These are phyloP conservation scores for Bovichtus variegatus DNA, from an alignment of 2,797 vertebrate genomes.

Conservation along the genomic window DNA sequence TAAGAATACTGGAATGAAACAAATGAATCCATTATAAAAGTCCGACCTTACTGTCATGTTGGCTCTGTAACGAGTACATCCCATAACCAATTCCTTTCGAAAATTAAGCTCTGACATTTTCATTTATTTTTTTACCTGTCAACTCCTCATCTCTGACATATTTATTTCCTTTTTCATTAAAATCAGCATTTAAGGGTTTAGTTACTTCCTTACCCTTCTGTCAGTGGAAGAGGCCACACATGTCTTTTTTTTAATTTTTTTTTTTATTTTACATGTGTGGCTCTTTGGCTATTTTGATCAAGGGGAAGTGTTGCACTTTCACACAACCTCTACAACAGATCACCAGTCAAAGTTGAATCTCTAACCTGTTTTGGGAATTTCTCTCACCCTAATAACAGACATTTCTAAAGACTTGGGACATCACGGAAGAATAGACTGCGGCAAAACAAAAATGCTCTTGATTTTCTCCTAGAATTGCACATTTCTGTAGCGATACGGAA, in stretches of 20 bases:
- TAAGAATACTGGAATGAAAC: neutral
- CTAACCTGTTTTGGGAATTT: neutral
- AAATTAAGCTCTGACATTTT: neutral
- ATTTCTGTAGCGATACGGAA: constrained; percentile 20
- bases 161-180: constrained; percentile 27
- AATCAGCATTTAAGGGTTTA: no score
- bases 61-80: neutral
- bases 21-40: neutral
- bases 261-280: no score
- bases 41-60: neutral
- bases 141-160: constrained; percentile 39
- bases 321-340: neutral
- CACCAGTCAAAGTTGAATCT: neutral
- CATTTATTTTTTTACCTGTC: constrained; percentile 38
- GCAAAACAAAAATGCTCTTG: neutral
- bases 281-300: constrained; percentile 8
- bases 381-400: neutral
- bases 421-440: constrained; percentile 5
- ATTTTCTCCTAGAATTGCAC: constrained; percentile 10
- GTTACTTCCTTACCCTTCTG: no score
- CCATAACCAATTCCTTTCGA: neutral
- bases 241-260: neutral
- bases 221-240: constrained; percentile 38
- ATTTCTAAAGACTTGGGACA: neutral
- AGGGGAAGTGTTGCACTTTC: constrained; percentile 8